A percentile compares a stretch with the other conserved stretches of the same genome.
phyloP scores from a whole-genome alignment of 2,113 vertebrate genomes.

The Laterallus jamaicensis region DNA sequence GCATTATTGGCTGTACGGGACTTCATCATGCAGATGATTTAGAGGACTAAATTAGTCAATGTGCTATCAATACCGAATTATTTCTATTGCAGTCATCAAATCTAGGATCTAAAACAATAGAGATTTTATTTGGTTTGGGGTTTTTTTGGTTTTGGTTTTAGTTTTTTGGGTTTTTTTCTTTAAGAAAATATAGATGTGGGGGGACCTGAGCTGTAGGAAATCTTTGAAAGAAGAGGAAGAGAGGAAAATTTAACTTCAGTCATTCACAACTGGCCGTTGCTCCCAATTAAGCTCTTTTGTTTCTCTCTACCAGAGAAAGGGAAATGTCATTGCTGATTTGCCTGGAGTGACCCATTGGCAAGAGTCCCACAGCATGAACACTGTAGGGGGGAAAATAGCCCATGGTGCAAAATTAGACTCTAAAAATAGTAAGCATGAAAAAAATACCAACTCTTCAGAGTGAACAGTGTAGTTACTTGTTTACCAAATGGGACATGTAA shows the following conservation, averaged over 20 bases:
- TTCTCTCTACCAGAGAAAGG: neutral
- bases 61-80: neutral
- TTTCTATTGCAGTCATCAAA: neutral
- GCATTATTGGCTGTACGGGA: neutral
- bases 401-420: neutral
- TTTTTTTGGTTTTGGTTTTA: neutral
- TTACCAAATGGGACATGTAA: slow-evolving; percentile 78
- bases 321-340: neutral
- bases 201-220: neutral
- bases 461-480: neutral
- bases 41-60: neutral
- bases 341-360: neutral
- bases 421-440: neutral
- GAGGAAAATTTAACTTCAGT: neutral
- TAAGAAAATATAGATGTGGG: neutral
- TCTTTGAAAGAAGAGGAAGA: neutral
- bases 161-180: neutral
- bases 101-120: neutral
- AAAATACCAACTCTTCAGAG: neutral
- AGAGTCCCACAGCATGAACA: neutral
- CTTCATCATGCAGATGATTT: neutral
- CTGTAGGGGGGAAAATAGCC: neutral
- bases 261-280: neutral
- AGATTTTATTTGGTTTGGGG: neutral
- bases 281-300: neutral